These are phyloP conservation scores for Muscicapa adusta DNA, from an alignment of 2,113 vertebrate genomes.

Conservation along the genomic window DNA sequence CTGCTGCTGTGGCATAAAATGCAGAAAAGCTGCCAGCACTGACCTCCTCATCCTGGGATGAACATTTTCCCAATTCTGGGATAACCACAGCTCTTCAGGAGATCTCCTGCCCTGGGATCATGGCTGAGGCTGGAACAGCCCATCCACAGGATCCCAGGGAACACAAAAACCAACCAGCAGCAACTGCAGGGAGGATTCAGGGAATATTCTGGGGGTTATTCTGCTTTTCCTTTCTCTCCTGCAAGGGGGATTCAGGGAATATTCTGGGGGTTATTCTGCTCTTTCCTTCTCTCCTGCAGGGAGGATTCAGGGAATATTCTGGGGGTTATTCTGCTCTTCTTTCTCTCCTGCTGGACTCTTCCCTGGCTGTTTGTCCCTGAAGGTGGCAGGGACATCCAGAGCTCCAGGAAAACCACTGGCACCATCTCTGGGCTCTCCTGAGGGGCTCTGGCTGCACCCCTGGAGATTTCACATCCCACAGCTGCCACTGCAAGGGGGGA, in stretches of 20 bases:
- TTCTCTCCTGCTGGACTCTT: neutral
- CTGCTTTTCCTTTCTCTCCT: too few species aligned
- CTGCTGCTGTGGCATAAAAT: neutral
- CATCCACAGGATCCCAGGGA: too few species aligned
- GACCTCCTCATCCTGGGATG: neutral
- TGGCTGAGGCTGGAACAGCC: neutral
- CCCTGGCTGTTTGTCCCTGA: neutral
- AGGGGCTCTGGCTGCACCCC: neutral
- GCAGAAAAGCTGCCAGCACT: neutral
- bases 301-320: too few species aligned
- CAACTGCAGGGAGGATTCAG: too few species aligned
- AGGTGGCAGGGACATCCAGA: neutral
- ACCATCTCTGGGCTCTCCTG: neutral
- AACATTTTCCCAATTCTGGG: neutral
- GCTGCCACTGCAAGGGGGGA: neutral
- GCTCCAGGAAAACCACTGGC: fast-evolving
- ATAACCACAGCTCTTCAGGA: neutral
- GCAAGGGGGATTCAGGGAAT: too few species aligned
- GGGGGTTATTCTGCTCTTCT: too few species aligned
- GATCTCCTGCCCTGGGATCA: neutral
- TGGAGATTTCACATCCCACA: neutral
- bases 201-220: too few species aligned
- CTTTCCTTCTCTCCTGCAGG: too few species aligned
- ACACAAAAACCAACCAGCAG: neutral
- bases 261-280: too few species aligned